Evolutionary conservation across 2,113 vertebrate species (phyloP), one percentile per base, ranked within the genome.

Genomic region (Silurus asotus): DNA sequence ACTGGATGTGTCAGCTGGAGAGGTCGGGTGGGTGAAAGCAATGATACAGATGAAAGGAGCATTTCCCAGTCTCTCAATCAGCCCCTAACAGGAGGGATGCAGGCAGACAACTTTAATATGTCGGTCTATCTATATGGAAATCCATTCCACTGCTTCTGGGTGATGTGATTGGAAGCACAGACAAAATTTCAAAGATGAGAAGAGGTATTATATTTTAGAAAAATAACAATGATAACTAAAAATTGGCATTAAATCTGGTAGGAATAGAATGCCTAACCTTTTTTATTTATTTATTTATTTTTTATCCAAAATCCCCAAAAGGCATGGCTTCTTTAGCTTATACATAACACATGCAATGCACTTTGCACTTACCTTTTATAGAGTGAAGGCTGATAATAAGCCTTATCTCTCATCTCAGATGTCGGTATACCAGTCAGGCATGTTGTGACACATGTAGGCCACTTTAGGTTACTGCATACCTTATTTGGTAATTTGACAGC

Each of bases 81-180:
- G 91, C 91, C 87, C 80, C 85, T 91, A 94, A 94, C 93, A 91
- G 92, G 92, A 93, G 87, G 88, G 89, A 84, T 89, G 81, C 89
- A 88, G 91, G 91, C 87, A 93, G 92, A 93, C 93, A 92, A 92
- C 91, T 93, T 93, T 93, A 94, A 94, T 94, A 92, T 89, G 87
- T 70, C 45, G 84, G 88, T 92, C 95, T 90, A 95, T 95, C 93
- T 95, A 95, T 94, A 95, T 95, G 95, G 95, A 95, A 95, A 95
- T 88, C 90, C 81, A 65, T 76, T 77, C 87, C n/a, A n/a, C 88
- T 86, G 84, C 87, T 91, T 88, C 85, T 80, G 75, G 86, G 82
- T 79, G 84, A 86, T 84, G 72, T 17, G 89, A 93, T 93, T 93
- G 92, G 77, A 81, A 82, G 65, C 45, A 72, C 61, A 82, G 28